Evolutionary conservation across 2,797 vertebrate genomes (phyloP).

Genomic region (Lepidocolaptes lacrymiger): DNA sequence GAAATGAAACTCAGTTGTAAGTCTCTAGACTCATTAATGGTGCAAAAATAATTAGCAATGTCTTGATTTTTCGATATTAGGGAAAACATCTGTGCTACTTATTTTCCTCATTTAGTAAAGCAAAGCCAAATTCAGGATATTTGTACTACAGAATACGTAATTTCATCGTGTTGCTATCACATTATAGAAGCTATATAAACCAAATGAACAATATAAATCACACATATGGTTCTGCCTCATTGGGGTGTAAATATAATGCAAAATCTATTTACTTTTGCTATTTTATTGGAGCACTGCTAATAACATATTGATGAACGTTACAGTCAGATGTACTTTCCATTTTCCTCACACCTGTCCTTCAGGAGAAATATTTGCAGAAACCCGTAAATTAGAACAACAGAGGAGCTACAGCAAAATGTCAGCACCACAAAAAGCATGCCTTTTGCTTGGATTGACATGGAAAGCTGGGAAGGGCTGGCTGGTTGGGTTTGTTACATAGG

Average conservation of each 20-base stretch:
- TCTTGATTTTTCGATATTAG: slow-evolving; percentile 24
- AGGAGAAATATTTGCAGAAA: slow-evolving; percentile 2
- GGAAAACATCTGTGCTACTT: slow-evolving; percentile 61
- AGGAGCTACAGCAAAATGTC: not conserved
- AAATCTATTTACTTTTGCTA: slow-evolving; percentile 19
- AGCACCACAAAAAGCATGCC: not conserved
- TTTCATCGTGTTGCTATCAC: not conserved
- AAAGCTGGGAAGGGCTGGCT: not conserved
- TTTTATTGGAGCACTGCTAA: slow-evolving; percentile 20
- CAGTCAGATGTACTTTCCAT: not conserved
- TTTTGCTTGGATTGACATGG: not conserved
- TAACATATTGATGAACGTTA: not conserved
- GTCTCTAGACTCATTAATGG: slow-evolving; percentile 65
- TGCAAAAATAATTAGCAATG: slow-evolving; percentile 61
- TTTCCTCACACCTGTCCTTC: slow-evolving; percentile 8
- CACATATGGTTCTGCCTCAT: not conserved
- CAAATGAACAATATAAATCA: not conserved
- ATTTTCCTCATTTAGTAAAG: slow-evolving; percentile 34
- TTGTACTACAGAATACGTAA: not conserved
- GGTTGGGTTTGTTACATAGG: not conserved
- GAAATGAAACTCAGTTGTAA: slow-evolving; percentile 42
- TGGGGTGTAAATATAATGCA: slow-evolving; percentile 7
- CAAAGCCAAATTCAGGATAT: slow-evolving; percentile 20
- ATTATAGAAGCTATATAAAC: not conserved
- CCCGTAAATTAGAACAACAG: not conserved